Conservation (phyloP, 2,888 invertebrate species). For the Erebia ligea region DNA sequence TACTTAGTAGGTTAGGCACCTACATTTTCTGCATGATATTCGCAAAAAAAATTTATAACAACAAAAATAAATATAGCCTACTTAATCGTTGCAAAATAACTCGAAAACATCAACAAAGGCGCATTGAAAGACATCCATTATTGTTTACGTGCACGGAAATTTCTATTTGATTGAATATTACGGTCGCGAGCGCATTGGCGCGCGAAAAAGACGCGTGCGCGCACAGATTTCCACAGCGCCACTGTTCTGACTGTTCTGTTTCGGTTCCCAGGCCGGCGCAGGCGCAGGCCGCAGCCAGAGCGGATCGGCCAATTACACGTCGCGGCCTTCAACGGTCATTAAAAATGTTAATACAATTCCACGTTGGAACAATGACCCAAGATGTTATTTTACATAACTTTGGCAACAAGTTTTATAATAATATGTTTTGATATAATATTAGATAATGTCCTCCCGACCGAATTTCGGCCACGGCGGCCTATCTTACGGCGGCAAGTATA, state of each 20-base stretch:
- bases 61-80: neutral
- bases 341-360: conserved; percentile 48
- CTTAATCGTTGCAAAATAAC: neutral
- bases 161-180: conserved; percentile 16
- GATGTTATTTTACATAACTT: conserved; percentile 30
- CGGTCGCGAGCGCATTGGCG: conserved; percentile 43
- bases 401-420: conserved; percentile 13
- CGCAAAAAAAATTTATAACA: neutral
- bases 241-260: conserved; percentile 74
- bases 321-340: conserved; percentile 53
- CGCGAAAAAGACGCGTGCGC: conserved; percentile 71
- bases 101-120: neutral
- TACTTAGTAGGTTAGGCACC: too few relatives aligned
- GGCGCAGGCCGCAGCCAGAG: conserved; percentile 39
- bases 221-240: conserved; percentile 69
- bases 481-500: too few relatives aligned
- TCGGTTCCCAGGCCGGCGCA: conserved; percentile 50
- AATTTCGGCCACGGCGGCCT: too few relatives aligned
- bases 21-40: neutral
- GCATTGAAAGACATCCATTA: conserved; percentile 3
- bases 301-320: conserved; percentile 49
- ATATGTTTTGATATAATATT: too few relatives aligned
- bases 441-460: too few relatives aligned
- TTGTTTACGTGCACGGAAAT: conserved; percentile 11
- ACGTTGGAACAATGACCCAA: conserved; percentile 38